Evolutionary conservation across 2,888 invertebrate genomes (phyloP), one percentile per base, ranked within the genome.

Genomic region (Hedychridium roseum): DNA sequence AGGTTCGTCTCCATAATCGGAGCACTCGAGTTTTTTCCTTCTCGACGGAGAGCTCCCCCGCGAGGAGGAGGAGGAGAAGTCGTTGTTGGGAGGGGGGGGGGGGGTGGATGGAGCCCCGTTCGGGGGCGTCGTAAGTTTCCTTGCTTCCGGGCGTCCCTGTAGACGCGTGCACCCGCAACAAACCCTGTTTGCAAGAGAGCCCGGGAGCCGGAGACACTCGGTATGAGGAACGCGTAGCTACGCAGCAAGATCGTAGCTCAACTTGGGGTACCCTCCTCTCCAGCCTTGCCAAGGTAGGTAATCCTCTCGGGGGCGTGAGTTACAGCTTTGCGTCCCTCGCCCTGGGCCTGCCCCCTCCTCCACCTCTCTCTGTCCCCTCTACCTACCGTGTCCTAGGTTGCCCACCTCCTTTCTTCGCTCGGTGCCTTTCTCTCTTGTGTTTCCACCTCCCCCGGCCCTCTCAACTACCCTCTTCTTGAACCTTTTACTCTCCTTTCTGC

Each of bases 241-340:
- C 78, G 76, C 77, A 78, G 76, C 71, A 73, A 78, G 71, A 72
- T 67, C 77, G 75, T 78, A 78, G 78, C 76, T 78, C 78, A 77
- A 73, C 70, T 71, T 64, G 74, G 70, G 67, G 57, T 60, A 60
- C 63, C 64, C 70, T 63, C 71, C 67, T 65, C 68, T 64, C 68
- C 65, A 64, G 65, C 60, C 64, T 68, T 69, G 69, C 70, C 71
- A 67, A 74, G 77, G 76, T 72, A 74, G 78, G 78, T 78, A 78
- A 78, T 78, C 78, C 78, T 78, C 78, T 78, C 74, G 78, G 78
- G 77, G 78, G 78, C 78, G 78, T 79, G 77, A 79, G 78, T 78
- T 75, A 75, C 71, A 58, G 57, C 58, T 50, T 57, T 50, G 43
- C 60, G 55, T 53, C 60, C 54, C 59, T 54, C 47, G 57, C 45